Conservation (phyloP, 2,888 invertebrate species). For the Globia sparganii region DNA sequence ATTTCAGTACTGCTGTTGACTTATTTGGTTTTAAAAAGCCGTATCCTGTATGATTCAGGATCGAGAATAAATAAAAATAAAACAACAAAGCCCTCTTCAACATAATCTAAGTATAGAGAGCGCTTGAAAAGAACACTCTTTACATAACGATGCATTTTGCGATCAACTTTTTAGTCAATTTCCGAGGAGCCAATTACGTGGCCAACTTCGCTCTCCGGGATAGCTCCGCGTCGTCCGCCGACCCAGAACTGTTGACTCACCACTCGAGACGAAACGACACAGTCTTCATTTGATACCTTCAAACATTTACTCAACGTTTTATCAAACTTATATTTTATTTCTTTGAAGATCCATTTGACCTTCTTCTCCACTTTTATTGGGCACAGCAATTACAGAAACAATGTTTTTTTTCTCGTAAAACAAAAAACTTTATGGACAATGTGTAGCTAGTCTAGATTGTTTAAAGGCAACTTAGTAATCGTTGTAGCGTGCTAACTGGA, state of each 20-base stretch:
- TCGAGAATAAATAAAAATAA: constrained; percentile 23
- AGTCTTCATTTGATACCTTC: constrained; percentile 67
- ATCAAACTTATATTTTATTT: constrained; percentile 69
- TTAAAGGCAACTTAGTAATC: constrained; percentile 43
- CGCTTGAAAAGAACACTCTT: constrained; percentile 49
- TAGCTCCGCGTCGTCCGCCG: constrained; percentile 51
- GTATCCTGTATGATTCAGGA: constrained; percentile 46
- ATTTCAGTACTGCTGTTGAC: neutral
- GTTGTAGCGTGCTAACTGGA: constrained; percentile 70
- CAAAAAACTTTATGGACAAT: constrained; percentile 50
- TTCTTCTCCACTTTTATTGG: constrained; percentile 78
- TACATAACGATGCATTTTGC: constrained; percentile 50
- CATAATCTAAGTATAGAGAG: constrained; percentile 49
- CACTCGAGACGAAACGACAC: constrained; percentile 59
- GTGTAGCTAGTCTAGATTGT: constrained; percentile 56
- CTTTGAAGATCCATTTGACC: constrained; percentile 72
- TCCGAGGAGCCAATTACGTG: constrained; percentile 68
- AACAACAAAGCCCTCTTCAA: constrained; percentile 13
- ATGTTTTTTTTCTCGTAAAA: constrained; percentile 66
- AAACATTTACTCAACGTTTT: constrained; percentile 69
- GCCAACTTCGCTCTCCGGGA: constrained; percentile 54
- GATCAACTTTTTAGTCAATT: constrained; percentile 54
- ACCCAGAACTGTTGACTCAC: constrained; percentile 69
- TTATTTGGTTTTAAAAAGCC: constrained; percentile 20
- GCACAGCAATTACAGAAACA: constrained; percentile 75